Conservation (phyloP, 2,113 vertebrate genomes). For the Syrmaticus mikado region DNA sequence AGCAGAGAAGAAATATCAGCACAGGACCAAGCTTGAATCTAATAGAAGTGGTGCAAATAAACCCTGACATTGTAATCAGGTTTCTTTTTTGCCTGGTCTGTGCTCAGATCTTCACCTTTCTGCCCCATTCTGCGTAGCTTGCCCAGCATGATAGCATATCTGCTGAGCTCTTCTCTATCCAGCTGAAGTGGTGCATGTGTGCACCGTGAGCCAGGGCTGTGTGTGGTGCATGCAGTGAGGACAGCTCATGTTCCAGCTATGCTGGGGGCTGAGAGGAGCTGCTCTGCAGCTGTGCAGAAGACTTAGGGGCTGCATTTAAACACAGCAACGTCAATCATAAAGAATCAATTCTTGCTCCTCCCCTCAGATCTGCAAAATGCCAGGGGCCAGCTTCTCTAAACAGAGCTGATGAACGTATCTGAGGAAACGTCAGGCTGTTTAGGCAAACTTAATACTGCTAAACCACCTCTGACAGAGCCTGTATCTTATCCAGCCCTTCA, state of each 20-base stretch:
- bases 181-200: neutral
- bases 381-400: conserved; percentile 15
- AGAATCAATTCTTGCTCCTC: conserved; percentile 31
- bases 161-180: neutral
- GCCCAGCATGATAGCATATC: neutral
- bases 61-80: neutral
- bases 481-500: neutral
- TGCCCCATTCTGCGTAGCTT: neutral
- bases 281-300: neutral
- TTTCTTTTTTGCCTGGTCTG: neutral
- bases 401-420: conserved; percentile 19
- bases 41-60: neutral
- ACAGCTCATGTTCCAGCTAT: neutral
- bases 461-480: conserved; percentile 18
- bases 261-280: neutral
- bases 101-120: neutral
- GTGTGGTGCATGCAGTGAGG: neutral
- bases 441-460: neutral
- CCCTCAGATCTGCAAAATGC: neutral
- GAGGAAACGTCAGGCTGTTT: neutral
- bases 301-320: neutral
- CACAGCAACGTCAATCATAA: neutral
- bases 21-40: neutral
- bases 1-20: neutral
- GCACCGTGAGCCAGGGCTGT: neutral